phyloP scores from a whole-genome alignment of 2,113 vertebrate species.

The Misgurnus anguillicaudatus region DNA sequence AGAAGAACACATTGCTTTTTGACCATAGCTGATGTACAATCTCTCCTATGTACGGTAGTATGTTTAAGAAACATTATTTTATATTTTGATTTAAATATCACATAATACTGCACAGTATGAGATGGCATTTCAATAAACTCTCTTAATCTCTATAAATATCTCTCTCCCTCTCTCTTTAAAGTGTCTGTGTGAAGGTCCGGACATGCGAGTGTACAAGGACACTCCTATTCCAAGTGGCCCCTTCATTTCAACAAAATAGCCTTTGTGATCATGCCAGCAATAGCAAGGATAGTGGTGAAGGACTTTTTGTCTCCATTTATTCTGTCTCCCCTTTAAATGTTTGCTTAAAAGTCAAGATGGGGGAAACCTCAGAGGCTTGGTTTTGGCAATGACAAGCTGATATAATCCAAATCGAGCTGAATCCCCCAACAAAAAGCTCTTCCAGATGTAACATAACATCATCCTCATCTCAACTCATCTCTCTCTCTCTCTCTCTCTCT shows the following conservation, averaged over 20 bases:
- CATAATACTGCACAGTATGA: not conserved
- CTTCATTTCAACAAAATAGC: constrained; percentile 63
- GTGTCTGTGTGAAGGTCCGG: constrained; percentile 33
- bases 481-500: constrained; percentile 35
- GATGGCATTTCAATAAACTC: constrained; percentile 10
- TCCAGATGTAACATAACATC: constrained; percentile 58
- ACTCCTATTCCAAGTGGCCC: constrained; percentile 56
- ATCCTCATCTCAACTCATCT: constrained; percentile 41
- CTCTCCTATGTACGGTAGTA: not conserved
- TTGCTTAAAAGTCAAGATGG: constrained; percentile 68
- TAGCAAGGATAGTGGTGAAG: constrained; percentile 66
- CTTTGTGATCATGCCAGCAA: constrained; percentile 73
- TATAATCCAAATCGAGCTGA: constrained; percentile 50
- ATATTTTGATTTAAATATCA: not conserved
- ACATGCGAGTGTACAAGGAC: constrained; percentile 54
- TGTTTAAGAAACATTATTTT: not conserved
- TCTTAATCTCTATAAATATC: constrained; percentile 14
- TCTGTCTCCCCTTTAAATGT: constrained; percentile 69
- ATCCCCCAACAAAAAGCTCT: constrained; percentile 60
- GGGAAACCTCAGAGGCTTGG: constrained; percentile 65
- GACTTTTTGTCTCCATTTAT: constrained; percentile 61
- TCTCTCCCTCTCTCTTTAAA: constrained; percentile 31
- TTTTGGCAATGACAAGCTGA: constrained; percentile 54
- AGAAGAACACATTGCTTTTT: not conserved
- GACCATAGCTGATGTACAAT: not conserved